Conservation (phyloP, 2,888 invertebrate genomes). For the Agriopis marginaria region DNA sequence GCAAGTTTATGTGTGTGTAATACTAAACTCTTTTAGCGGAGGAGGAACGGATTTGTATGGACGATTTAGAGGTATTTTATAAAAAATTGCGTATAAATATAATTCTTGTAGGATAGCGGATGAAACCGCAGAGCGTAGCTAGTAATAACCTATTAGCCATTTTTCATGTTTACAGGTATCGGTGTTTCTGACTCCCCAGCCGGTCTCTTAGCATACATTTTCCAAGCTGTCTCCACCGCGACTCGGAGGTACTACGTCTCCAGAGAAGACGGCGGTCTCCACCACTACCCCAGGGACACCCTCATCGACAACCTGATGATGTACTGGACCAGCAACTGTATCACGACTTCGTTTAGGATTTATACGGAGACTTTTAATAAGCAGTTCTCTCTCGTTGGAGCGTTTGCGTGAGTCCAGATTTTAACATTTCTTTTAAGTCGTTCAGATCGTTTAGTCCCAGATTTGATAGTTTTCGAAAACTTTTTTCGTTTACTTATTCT, state of each 20-base stretch:
- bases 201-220: slow-evolving; percentile 91
- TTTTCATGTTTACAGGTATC: slow-evolving; percentile 74
- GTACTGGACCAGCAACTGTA: slow-evolving; percentile 90
- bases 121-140: too few species aligned
- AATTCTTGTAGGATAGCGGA: too few species aligned
- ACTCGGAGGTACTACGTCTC: slow-evolving; percentile 73
- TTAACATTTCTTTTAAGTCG: too few species aligned
- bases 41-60: too few species aligned
- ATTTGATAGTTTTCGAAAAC: too few species aligned
- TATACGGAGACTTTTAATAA: slow-evolving; percentile 86
- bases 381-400: neutral
- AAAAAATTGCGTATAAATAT: too few species aligned
- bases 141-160: neutral
- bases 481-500: too few species aligned
- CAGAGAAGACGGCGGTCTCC: slow-evolving; percentile 87
- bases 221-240: slow-evolving; percentile 92
- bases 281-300: slow-evolving; percentile 86
- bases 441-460: too few species aligned
- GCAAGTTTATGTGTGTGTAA: too few species aligned
- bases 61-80: too few species aligned
- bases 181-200: slow-evolving; percentile 90
- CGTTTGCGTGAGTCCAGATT: neutral
- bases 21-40: too few species aligned
- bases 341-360: slow-evolving; percentile 87
- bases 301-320: slow-evolving; percentile 87